Conservation (phyloP, 2,113 vertebrate species). For the Oryzias celebensis region DNA sequence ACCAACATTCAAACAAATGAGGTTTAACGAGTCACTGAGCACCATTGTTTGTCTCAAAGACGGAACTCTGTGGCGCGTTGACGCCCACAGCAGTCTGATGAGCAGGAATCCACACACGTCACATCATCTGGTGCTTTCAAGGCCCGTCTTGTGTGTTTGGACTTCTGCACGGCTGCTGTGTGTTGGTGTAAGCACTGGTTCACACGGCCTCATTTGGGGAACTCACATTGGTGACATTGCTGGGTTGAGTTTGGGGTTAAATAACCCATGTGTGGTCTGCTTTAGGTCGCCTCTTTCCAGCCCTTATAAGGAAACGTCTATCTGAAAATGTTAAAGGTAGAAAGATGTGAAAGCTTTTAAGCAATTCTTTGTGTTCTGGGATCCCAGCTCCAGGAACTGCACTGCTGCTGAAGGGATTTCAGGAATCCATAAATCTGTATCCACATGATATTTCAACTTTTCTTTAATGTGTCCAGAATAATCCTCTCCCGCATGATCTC, state of each 20-base stretch:
- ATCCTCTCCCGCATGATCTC: too few relatives aligned
- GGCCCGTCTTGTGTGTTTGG: slow-evolving; percentile 32
- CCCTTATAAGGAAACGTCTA: slow-evolving; percentile 11
- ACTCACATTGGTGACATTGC: neutral
- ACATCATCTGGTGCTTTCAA: neutral
- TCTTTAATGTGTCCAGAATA: too few relatives aligned
- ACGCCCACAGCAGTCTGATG: slow-evolving; percentile 46
- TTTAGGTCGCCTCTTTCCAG: neutral
- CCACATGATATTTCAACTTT: too few relatives aligned
- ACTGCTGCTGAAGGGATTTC: too few relatives aligned
- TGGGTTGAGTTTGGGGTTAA: neutral
- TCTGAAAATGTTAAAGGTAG: neutral
- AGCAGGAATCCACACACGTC: slow-evolving; percentile 21
- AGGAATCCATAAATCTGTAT: too few relatives aligned
- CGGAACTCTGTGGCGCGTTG: slow-evolving; percentile 22
- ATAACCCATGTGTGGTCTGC: slow-evolving; percentile 1
- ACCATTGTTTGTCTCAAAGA: slow-evolving; percentile 1
- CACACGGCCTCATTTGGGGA: slow-evolving; percentile 3
- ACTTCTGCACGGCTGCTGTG: neutral
- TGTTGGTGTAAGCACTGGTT: neutral
- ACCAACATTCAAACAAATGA: too few relatives aligned
- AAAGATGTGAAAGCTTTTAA: neutral
- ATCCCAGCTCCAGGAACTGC: too few relatives aligned
- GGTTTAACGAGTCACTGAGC: too few relatives aligned
- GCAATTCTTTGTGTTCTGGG: too few relatives aligned